Evolutionary conservation across 2,797 vertebrate genomes (phyloP).

Genomic region (Myotis daubentonii): DNA sequence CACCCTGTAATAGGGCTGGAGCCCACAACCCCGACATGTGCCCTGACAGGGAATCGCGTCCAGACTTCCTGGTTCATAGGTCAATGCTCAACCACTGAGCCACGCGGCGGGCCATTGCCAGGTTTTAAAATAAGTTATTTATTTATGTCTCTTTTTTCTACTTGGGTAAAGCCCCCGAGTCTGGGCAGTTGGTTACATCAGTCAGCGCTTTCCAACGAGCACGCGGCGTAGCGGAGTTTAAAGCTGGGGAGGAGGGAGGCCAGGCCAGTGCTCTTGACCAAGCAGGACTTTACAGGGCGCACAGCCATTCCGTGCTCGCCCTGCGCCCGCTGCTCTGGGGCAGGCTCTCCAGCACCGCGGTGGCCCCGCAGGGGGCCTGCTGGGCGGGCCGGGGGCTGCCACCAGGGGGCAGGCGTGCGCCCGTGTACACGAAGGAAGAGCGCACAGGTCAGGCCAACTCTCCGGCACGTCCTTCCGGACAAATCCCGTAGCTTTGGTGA

Average conservation of each 20-base stretch:
- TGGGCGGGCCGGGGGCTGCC: background rate
- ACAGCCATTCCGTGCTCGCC: too few species aligned
- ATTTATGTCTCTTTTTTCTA: background rate
- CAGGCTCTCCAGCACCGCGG: too few species aligned
- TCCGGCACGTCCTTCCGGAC: background rate
- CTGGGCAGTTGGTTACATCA: background rate
- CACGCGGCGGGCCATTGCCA: too few species aligned
- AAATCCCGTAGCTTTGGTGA: background rate
- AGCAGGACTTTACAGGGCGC: background rate
- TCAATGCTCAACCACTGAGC: too few species aligned
- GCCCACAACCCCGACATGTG: too few species aligned
- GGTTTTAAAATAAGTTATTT: background rate
- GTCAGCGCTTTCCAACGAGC: background rate
- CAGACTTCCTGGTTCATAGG: too few species aligned
- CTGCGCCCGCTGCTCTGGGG: background rate
- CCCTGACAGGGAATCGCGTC: too few species aligned
- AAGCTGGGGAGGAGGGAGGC: background rate
- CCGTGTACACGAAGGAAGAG: background rate
- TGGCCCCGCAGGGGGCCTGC: too few species aligned
- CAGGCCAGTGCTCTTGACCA: background rate
- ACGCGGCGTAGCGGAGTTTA: background rate
- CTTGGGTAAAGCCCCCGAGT: background rate
- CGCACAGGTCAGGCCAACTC: rapidly evolving
- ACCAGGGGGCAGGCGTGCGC: slow-evolving; percentile 62
- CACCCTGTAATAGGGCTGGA: too few species aligned